Conservation (phyloP, 2,888 invertebrate genomes). For the Troides helena region DNA sequence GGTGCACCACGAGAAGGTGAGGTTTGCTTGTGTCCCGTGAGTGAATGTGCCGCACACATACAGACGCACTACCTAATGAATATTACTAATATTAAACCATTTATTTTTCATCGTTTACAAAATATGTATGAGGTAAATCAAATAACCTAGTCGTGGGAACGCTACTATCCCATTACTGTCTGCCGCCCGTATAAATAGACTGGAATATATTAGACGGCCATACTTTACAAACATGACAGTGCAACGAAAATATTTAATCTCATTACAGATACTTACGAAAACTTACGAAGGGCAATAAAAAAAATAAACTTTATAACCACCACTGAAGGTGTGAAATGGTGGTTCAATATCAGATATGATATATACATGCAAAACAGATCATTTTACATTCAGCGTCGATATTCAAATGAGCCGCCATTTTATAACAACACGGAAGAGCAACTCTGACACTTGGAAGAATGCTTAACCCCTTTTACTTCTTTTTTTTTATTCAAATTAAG, state of each 20-base stretch:
- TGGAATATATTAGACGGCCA: slow-evolving; percentile 53
- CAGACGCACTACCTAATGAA: too few relatives aligned
- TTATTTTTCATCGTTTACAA: too few relatives aligned
- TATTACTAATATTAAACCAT: too few relatives aligned
- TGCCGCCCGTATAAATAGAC: slow-evolving; percentile 51
- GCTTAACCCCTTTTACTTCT: slow-evolving; percentile 63
- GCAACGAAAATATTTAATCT: slow-evolving; percentile 75
- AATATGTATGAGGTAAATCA: background rate
- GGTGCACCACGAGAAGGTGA: too few relatives aligned
- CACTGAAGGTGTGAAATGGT: slow-evolving; percentile 55
- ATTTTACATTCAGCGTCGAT: slow-evolving; percentile 58
- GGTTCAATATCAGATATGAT: slow-evolving; percentile 44
- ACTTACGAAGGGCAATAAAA: slow-evolving; percentile 40
- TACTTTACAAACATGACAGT: slow-evolving; percentile 70
- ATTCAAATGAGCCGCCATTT: slow-evolving; percentile 71
- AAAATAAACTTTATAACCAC: slow-evolving; percentile 12
- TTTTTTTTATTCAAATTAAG: slow-evolving; percentile 73
- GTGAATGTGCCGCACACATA: too few relatives aligned
- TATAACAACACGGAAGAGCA: slow-evolving; percentile 70
- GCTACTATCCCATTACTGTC: slow-evolving; percentile 39
- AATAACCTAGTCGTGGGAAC: slow-evolving; percentile 36
- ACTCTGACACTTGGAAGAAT: slow-evolving; percentile 79
- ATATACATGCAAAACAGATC: slow-evolving; percentile 72
- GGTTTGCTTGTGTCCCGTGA: too few relatives aligned
- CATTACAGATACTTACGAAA: slow-evolving; percentile 66